phyloP scores from a whole-genome alignment of 2,797 vertebrate species.

The Nannoperca australis region DNA sequence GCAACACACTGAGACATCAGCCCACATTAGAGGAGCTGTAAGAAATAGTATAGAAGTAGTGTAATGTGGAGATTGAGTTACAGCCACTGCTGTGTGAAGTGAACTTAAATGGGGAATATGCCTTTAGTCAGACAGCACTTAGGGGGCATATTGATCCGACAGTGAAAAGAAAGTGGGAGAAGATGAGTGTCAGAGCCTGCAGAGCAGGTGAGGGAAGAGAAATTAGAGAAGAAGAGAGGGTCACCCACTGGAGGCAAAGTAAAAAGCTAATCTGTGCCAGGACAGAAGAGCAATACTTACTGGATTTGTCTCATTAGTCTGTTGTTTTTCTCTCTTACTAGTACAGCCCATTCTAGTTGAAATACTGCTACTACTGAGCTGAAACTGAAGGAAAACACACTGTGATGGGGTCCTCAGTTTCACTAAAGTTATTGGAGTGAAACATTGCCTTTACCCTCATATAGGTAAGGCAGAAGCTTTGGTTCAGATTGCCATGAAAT shows the following conservation, averaged over 20 bases:
- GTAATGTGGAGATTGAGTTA: constrained; percentile 70
- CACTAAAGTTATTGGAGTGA: background rate
- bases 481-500: background rate
- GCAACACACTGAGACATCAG: constrained; percentile 35
- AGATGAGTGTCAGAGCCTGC: constrained; percentile 50
- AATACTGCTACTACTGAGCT: constrained; percentile 1
- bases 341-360: background rate
- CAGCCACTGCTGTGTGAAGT: constrained; percentile 62
- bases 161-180: constrained; percentile 61
- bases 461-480: background rate
- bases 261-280: constrained; percentile 24
- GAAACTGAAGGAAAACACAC: constrained; percentile 1
- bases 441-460: background rate
- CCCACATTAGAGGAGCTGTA: constrained; percentile 58
- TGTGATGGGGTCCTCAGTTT: background rate
- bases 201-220: constrained; percentile 14
- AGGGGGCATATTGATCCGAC: constrained; percentile 71
- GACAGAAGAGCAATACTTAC: constrained; percentile 25
- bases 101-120: constrained; percentile 78
- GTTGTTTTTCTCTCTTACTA: background rate
- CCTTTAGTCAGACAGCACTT: constrained; percentile 78
- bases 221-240: constrained; percentile 41
- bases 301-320: constrained; percentile 20
- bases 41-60: constrained; percentile 52
- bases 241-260: constrained; percentile 23